Evolutionary conservation across 2,888 invertebrate species (phyloP).

Genomic region (Plagiodera versicolora): DNA sequence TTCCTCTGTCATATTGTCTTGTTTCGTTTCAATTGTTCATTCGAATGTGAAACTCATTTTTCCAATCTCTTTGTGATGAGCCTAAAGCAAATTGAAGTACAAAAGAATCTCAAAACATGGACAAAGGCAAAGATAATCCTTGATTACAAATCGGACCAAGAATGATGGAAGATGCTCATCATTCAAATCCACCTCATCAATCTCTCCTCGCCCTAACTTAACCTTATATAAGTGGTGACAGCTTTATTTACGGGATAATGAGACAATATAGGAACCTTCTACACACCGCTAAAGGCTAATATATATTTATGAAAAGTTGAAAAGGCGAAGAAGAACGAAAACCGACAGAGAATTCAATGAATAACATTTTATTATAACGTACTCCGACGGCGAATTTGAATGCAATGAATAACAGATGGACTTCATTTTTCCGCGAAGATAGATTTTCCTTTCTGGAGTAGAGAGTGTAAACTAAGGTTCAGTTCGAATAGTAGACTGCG

Average conservation of each 20-base stretch:
- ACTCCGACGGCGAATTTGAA: conserved; percentile 31
- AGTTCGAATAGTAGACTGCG: too few species aligned
- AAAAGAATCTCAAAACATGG: too few species aligned
- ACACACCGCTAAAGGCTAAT: neutral
- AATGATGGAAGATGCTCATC: too few species aligned
- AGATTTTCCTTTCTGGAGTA: neutral
- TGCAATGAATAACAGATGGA: conserved; percentile 35
- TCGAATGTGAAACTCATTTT: too few species aligned
- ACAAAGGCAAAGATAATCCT: too few species aligned
- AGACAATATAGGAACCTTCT: neutral
- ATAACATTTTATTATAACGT: conserved; percentile 31
- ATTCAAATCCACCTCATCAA: too few species aligned
- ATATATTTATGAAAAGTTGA: conserved; percentile 1
- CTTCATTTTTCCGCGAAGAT: conserved; percentile 24
- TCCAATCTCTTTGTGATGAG: too few species aligned
- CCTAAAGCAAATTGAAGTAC: too few species aligned
- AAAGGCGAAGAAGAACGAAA: conserved; percentile 5
- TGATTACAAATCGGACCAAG: too few species aligned
- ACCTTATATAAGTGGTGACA: neutral
- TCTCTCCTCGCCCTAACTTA: neutral
- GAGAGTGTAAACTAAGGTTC: too few species aligned
- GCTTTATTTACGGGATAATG: neutral
- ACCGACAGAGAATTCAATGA: conserved; percentile 26
- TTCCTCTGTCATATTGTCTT: too few species aligned
- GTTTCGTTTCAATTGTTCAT: too few species aligned